Evolutionary conservation across 2,797 vertebrate species (phyloP).

Genomic region (Eleutherodactylus coqui): DNA sequence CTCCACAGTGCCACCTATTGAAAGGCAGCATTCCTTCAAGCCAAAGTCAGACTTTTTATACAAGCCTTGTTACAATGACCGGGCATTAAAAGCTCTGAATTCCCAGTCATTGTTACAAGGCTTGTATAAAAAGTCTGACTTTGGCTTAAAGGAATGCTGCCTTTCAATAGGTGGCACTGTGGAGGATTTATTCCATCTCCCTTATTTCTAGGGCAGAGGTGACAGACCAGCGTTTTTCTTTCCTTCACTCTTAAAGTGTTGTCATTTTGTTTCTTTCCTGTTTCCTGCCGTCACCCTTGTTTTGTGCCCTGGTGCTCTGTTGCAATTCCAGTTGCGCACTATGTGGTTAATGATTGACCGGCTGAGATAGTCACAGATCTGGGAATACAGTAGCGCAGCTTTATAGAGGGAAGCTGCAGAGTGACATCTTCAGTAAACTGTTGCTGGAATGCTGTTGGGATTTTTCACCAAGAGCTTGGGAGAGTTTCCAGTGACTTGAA

Average conservation of each 20-base stretch:
- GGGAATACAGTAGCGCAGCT: constrained; percentile 32
- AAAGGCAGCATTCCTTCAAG: too few species aligned
- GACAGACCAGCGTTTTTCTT: not conserved
- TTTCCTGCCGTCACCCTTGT: not conserved
- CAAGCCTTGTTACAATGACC: too few species aligned
- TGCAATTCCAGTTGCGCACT: constrained; percentile 3
- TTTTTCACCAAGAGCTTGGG: constrained; percentile 42
- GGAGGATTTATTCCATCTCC: too few species aligned
- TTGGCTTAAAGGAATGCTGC: too few species aligned
- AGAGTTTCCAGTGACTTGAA: constrained; percentile 14
- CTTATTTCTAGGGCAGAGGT: not conserved
- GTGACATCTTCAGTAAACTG: constrained; percentile 48
- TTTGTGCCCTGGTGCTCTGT: not conserved
- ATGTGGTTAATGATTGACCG: constrained; percentile 39
- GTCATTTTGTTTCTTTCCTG: not conserved
- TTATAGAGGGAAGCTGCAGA: constrained; percentile 8
- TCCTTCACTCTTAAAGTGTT: not conserved
- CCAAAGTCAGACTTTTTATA: too few species aligned
- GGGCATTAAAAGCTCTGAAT: too few species aligned
- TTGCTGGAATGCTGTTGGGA: constrained; percentile 43
- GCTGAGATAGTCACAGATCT: not conserved
- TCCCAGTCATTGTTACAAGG: too few species aligned
- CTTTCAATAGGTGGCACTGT: too few species aligned
- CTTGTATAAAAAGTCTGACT: too few species aligned
- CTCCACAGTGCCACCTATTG: too few species aligned